phyloP scores from a whole-genome alignment of 2,888 invertebrate genomes.

The Dinocampus coccinellae region DNA sequence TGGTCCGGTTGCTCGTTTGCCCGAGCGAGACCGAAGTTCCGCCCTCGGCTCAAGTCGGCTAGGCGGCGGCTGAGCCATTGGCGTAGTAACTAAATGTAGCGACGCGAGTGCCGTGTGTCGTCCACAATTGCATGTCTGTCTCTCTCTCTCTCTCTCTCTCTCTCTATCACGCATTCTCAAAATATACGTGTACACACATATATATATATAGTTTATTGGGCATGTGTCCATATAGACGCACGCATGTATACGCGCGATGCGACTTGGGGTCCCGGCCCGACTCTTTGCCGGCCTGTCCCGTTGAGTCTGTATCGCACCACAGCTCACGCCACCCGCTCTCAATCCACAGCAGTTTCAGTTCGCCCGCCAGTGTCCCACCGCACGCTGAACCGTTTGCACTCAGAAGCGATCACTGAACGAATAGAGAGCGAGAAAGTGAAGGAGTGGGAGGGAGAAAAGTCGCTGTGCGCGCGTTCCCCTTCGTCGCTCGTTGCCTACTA shows the following conservation, averaged over 20 bases:
- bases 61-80: conserved; percentile 43
- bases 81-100: conserved; percentile 35
- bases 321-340: conserved; percentile 40
- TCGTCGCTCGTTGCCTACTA: not conserved
- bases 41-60: conserved; percentile 44
- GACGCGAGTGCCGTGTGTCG: not conserved
- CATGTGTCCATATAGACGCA: conserved; percentile 25
- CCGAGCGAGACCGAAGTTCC: conserved; percentile 55
- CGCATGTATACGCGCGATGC: conserved; percentile 43
- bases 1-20: conserved; percentile 35
- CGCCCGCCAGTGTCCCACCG: conserved; percentile 66
- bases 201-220: conserved; percentile 25
- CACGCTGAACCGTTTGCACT: conserved; percentile 68
- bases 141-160: not conserved
- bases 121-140: not conserved
- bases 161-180: not conserved
- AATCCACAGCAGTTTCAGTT: conserved; percentile 50
- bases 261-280: conserved; percentile 42
- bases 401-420: conserved; percentile 27
- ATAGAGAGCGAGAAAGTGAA: not conserved
- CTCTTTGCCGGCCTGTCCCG: conserved; percentile 37
- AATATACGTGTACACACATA: not conserved
- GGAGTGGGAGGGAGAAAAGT: conserved; percentile 15
- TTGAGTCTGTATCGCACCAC: conserved; percentile 37
- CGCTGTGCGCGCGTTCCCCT: conserved; percentile 34